A percentile compares a stretch with the other conserved stretches of the same genome.
phyloP scores from a whole-genome alignment of 2,888 invertebrate species.

The Trissolcus brochymenae region DNA sequence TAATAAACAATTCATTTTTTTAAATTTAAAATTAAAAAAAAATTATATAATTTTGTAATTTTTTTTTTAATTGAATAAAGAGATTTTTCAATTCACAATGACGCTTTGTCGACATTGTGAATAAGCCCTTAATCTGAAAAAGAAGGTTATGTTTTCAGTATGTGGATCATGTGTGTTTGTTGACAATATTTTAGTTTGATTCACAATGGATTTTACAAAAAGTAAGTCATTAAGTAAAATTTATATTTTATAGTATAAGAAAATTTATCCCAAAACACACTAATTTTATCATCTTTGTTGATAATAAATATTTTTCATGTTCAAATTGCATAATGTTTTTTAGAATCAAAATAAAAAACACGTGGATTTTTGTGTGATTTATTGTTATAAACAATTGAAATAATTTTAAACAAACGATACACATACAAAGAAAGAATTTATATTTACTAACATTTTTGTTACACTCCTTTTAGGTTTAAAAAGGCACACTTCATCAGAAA shows the following conservation, averaged over 20 bases:
- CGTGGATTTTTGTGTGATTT: neutral
- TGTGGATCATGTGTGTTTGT: slow-evolving; percentile 4
- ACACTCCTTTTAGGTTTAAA: neutral
- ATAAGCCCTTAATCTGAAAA: neutral
- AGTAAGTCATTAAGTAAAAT: neutral
- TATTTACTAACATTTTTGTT: no score
- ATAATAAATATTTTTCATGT: neutral
- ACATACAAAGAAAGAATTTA: no score
- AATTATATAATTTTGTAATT: no score
- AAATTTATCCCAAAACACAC: neutral
- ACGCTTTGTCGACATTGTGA: no score
- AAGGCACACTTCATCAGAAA: neutral
- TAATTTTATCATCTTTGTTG: neutral
- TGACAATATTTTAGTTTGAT: slow-evolving; percentile 1
- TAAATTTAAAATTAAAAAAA: no score
- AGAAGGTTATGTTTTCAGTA: neutral
- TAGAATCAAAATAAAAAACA: neutral
- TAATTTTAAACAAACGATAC: neutral
- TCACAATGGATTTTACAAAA: neutral
- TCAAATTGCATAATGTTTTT: neutral
- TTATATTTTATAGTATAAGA: neutral
- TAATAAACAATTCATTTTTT: no score
- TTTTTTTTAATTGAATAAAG: no score
- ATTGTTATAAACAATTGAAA: slow-evolving; percentile 1
- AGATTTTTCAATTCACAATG: no score